Base-by-base conservation (phyloP, 2,888 invertebrate species). In the Allophyes oxyacanthae region DNA sequence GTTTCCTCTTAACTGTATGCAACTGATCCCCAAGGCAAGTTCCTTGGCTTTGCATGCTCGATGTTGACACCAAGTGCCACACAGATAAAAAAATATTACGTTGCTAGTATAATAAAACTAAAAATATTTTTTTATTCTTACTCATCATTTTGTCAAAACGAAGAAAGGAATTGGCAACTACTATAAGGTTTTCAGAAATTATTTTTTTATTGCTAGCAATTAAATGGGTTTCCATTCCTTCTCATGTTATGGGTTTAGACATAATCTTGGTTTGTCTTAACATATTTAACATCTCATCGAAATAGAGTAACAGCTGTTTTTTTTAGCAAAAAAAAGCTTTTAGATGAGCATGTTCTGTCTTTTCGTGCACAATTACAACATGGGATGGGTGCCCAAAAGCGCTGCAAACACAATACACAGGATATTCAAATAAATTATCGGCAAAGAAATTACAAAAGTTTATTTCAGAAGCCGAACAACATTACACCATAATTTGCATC, bases 351-450 rank as follows among this genome's bases (percentile, higher is more conserved):
- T 63, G 48, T 20, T 45, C 25, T 11, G 57, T 54, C 45, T 36
- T 58, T 48, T 46, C 53, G 63, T 28, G 28, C 69, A 44, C 32
- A 33, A 37, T 52, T 60, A 60, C 48, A 37, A 44, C 55, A 60
- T 55, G 81, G 83, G 90, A 88, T 87, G 82, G 91, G 90, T 87
- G 88, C 90, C 91, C 88, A 77, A 50, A 42, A 68, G 64, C 79
- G 87, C 89, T 91, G 92, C 92, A 92, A 92, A 91, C 92, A 92
- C 90, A 80, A 60, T 20, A 20, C 40, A 65, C 52, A 11, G 15
- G 13, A 58, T 59, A 62, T 49, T 0, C 33, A 10, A 45, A 26
- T 8, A 37, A 38, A 30, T 2, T 1, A 6, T 15, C 1, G n/a
- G 6, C 8, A 37, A 32, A 28, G 32, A 25, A 6, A 32, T 37